phyloP scores from a whole-genome alignment of 2,113 vertebrate species.

The Hyperoodon ampullatus region DNA sequence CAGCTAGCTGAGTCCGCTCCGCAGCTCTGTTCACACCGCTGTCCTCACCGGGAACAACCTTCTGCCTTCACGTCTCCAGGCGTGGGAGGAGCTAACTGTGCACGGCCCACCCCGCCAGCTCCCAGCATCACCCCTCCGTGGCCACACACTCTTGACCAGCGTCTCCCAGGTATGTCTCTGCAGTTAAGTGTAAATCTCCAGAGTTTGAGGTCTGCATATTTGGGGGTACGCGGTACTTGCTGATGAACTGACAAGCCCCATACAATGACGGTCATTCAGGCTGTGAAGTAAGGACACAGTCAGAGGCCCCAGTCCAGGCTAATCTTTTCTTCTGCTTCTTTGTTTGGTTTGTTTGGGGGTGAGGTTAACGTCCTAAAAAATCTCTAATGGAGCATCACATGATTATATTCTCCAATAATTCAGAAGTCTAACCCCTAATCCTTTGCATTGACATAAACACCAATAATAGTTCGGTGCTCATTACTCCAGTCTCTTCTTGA shows the following conservation, averaged over 20 bases:
- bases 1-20: background rate
- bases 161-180: fast-evolving
- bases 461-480: background rate
- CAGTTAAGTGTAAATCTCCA: background rate
- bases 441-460: background rate
- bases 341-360: background rate
- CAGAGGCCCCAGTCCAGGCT: background rate
- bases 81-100: background rate
- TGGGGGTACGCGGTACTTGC: background rate
- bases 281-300: background rate
- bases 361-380: background rate
- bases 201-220: background rate
- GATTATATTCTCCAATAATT: background rate
- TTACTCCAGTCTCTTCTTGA: background rate
- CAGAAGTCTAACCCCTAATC: background rate
- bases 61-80: background rate
- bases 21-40: background rate
- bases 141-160: background rate
- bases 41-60: background rate
- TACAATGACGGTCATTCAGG: background rate
- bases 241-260: background rate
- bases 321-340: background rate
- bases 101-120: background rate
- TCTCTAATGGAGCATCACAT: background rate
- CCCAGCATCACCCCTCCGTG: background rate